A percentile compares a stretch with the other conserved stretches of the same genome.
Evolutionary conservation across 2,113 vertebrate genomes (phyloP).

Genomic region (Irena cyanogastra): DNA sequence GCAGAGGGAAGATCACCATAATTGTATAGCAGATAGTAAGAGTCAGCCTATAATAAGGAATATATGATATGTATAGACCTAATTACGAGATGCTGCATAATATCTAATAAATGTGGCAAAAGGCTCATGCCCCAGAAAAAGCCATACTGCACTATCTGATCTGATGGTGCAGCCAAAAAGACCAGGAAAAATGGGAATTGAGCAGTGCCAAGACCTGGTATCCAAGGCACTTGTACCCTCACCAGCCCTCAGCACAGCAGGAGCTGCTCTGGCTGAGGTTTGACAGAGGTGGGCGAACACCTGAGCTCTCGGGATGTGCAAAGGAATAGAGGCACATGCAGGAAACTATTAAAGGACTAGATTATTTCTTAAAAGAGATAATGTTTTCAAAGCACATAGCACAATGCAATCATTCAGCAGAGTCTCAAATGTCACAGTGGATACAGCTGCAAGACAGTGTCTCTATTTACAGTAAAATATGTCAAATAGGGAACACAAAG

Average conservation of each 20-base stretch:
- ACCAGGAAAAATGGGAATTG: background rate
- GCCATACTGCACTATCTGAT: background rate
- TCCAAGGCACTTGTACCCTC: background rate
- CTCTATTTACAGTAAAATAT: conserved; percentile 57
- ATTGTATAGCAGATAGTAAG: background rate
- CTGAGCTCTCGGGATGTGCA: background rate
- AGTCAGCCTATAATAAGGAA: background rate
- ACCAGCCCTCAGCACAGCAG: background rate
- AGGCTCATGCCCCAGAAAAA: background rate
- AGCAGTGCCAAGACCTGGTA: background rate
- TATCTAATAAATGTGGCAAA: background rate
- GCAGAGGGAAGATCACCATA: background rate
- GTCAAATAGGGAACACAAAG: conserved; percentile 51
- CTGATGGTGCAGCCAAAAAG: background rate
- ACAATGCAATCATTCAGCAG: conserved; percentile 33
- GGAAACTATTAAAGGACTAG: conserved; percentile 7
- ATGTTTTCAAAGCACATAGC: conserved; percentile 14
- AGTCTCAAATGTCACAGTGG: conserved; percentile 59
- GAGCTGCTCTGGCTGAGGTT: background rate
- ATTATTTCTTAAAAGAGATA: conserved; percentile 33
- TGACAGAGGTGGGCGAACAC: background rate
- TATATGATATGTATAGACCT: background rate
- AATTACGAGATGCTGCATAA: background rate
- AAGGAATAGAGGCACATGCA: background rate
- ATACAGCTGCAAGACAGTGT: conserved; percentile 50